Percentiles rank a stretch among this genome's conserved stretches.
Evolutionary conservation across 2,888 invertebrate species (phyloP).

Genomic region (Eilema caniola): DNA sequence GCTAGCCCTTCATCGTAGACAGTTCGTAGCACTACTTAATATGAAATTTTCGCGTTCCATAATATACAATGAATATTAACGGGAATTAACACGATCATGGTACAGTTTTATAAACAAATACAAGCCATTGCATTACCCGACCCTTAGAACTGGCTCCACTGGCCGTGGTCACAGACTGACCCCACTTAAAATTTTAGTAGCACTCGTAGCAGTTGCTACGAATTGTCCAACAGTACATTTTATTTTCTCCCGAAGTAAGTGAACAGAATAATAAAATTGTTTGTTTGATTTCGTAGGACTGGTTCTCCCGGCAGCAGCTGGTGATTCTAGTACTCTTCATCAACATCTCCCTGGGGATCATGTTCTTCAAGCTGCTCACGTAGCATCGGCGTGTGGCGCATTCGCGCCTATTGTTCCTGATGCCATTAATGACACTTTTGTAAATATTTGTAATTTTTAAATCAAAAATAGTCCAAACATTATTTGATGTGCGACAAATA

Average conservation of each 20-base stretch:
- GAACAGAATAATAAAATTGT: slow-evolving; percentile 1
- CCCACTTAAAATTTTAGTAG: too few relatives aligned
- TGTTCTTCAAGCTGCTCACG: slow-evolving; percentile 98
- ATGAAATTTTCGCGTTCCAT: too few relatives aligned
- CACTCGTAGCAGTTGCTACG: slow-evolving; percentile 35
- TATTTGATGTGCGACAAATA: slow-evolving; percentile 68
- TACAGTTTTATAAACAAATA: too few relatives aligned
- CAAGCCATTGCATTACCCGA: too few relatives aligned
- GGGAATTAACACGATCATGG: too few relatives aligned
- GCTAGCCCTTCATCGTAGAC: background rate
- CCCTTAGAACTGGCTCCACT: too few relatives aligned
- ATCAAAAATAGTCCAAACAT: slow-evolving; percentile 68
- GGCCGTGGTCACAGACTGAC: too few relatives aligned
- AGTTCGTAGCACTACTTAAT: slow-evolving; percentile 12
- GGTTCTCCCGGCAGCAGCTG: slow-evolving; percentile 98
- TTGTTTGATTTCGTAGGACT: slow-evolving; percentile 90
- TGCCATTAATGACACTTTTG: slow-evolving; percentile 63
- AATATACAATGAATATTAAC: too few relatives aligned
- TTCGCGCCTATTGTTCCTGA: slow-evolving; percentile 64
- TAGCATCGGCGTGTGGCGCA: slow-evolving; percentile 90
- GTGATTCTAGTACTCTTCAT: slow-evolving; percentile 97
- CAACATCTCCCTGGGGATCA: slow-evolving; percentile 97
- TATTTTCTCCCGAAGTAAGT: background rate
- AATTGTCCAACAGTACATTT: slow-evolving; percentile 20
- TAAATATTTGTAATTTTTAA: slow-evolving; percentile 75